Evolutionary conservation across 2,888 invertebrate species (phyloP), one percentile per base, ranked within the genome.

Genomic region (Iselma pallidipennis): DNA sequence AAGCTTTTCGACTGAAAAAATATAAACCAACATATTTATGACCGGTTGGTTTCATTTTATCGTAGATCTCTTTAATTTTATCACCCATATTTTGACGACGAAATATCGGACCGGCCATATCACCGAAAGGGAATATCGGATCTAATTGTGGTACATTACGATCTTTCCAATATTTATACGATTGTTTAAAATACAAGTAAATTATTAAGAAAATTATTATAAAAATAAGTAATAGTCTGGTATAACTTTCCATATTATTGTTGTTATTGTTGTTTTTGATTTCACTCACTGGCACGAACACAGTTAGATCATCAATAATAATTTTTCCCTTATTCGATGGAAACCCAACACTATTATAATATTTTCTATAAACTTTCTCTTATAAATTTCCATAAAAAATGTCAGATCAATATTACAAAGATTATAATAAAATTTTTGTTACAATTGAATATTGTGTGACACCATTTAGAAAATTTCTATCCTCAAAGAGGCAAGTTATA

Each of bases 71-170:
- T 60, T 83, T 83, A 55, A 88, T 84, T 14, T 85, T 86, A 68
- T 88, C 84, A 25, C 88, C 88, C 74, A 90, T 85, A 62, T 87
- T 86, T 31, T 83, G 81, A 68, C 85, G 82, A 28, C 85, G 81
- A 52, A 83, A 82, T 2, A 87, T 82, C 6, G 88, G 85, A 23
- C 83, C 80, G 33, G 80, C 80, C 67, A 89, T 80, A 63, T 87
- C 86, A 0, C 91, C 91, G 69, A 87, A 89, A 0, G 89, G 87
- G 63, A 89, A 85, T n/a, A 75, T 74, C 0, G 87, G 86, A n/a
- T 82, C 76, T 0, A 87, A 84, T 29, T 85, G 85, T 0, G 81
- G 79, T 5, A 90, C 84, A 9, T 86, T 85, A 70, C 81, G 83
- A 53, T 82, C 83, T 33, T 83, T 78, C 90, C 90, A 91, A 72